Evolutionary conservation across 2,113 vertebrate genomes (phyloP).

Genomic region (Labrus mixtus): DNA sequence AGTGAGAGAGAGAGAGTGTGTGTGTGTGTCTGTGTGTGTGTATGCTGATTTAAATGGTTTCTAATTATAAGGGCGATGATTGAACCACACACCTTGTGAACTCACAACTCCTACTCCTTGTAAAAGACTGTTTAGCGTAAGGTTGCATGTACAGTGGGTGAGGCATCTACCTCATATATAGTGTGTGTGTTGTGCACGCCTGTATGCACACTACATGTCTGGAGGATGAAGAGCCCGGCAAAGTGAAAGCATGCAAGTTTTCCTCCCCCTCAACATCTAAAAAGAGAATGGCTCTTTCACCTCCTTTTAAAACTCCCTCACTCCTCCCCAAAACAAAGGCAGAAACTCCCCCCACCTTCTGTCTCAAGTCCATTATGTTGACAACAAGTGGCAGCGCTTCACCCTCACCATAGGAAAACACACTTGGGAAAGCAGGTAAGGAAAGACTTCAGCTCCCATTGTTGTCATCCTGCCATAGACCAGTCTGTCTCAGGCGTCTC

Average conservation of each 20-base stretch:
- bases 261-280: slow-evolving; percentile 28
- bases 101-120: slow-evolving; percentile 20
- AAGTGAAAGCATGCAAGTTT: slow-evolving; percentile 48
- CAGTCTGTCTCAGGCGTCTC: slow-evolving; percentile 11
- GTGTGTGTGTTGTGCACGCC: slow-evolving; percentile 1
- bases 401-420: slow-evolving; percentile 52
- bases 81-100: slow-evolving; percentile 48
- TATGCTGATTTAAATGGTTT: slow-evolving; percentile 29
- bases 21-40: slow-evolving; percentile 1
- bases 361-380: slow-evolving; percentile 56
- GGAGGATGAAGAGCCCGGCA: slow-evolving; percentile 23
- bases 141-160: not conserved
- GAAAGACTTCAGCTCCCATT: slow-evolving; percentile 35
- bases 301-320: slow-evolving; percentile 56
- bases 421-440: slow-evolving; percentile 29
- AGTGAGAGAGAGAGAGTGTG: slow-evolving; percentile 24
- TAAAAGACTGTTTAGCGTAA: slow-evolving; percentile 9
- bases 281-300: slow-evolving; percentile 64
- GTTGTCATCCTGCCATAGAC: slow-evolving; percentile 23
- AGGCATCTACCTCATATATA: not conserved
- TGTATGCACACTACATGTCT: not conserved
- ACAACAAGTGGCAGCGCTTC: slow-evolving; percentile 73
- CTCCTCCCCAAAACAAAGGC: slow-evolving; percentile 55
- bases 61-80: slow-evolving; percentile 52
- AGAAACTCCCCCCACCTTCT: slow-evolving; percentile 26